phyloP scores from a whole-genome alignment of 2,797 vertebrate species.

The Clarias platycephalus region DNA sequence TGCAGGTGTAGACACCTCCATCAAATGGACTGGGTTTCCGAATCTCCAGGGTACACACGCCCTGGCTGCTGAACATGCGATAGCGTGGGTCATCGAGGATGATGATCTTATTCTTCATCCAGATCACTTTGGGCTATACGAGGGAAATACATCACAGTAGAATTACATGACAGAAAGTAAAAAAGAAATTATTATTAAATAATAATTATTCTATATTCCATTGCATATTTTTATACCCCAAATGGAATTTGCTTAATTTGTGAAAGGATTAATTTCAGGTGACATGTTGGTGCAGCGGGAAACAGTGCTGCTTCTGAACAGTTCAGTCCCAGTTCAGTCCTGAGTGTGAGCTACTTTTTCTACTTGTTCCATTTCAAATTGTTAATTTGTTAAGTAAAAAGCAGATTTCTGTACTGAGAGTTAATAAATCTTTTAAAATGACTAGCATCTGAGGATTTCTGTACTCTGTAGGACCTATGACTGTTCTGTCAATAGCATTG shows the following conservation, averaged over 20 bases:
- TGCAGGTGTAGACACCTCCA: constrained; percentile 89
- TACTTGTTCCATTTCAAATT: not conserved
- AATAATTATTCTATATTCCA: not conserved
- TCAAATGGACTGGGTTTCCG: constrained; percentile 95
- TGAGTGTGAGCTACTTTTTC: not conserved
- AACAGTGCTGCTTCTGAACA: not conserved
- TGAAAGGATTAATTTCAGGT: not conserved
- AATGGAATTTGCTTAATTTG: not conserved
- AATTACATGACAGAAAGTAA: not conserved
- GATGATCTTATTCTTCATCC: constrained; percentile 96
- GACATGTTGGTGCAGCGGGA: not conserved
- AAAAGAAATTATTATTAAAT: not conserved
- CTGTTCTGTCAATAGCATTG: not conserved
- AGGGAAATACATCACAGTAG: not conserved
- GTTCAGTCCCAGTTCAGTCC: not conserved
- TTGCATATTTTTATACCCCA: not conserved
- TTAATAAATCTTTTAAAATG: not conserved
- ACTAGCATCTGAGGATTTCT: too few species aligned
- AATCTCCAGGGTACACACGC: constrained; percentile 94
- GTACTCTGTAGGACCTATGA: not conserved
- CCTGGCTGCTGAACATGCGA: constrained; percentile 97
- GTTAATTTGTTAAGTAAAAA: not conserved
- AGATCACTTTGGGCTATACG: constrained; percentile 90
- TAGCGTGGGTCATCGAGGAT: constrained; percentile 92
- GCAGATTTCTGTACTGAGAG: not conserved